These are phyloP conservation scores for Catostylus mosaicus DNA, from an alignment of 30 jellyfish, hydroid and myxozoan genomes.

Conservation along the genomic window DNA sequence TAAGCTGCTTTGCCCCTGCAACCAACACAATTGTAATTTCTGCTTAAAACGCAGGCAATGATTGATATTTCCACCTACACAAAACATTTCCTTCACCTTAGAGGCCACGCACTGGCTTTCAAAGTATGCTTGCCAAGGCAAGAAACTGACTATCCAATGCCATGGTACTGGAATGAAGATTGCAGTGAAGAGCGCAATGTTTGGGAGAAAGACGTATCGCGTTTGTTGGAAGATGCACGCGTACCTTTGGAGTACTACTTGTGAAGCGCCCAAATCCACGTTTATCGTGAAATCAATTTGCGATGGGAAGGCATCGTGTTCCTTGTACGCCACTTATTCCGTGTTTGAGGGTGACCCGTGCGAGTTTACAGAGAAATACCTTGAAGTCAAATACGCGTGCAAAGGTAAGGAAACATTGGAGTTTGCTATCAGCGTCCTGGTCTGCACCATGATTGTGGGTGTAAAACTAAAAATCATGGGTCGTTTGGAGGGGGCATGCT, in stretches of 20 bases:
- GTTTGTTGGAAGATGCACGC: constrained; percentile 18
- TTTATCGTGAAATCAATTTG: constrained; percentile 11
- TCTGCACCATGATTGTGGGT: no score
- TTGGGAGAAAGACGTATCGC: constrained; percentile 1
- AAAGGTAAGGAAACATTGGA: constrained; percentile 1
- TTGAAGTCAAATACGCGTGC: constrained; percentile 48
- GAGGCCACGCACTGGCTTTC: not conserved
- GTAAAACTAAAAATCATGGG: no score
- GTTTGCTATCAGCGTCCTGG: no score
- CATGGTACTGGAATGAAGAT: not conserved
- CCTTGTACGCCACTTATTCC: constrained; percentile 9
- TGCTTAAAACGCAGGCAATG: no score
- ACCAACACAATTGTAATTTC: no score
- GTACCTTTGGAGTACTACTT: not conserved
- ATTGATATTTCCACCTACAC: no score
- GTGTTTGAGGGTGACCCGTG: constrained; percentile 58
- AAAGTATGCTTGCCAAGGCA: constrained; percentile 10
- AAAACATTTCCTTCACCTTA: not conserved
- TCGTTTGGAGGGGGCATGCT: no score
- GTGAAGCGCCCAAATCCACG: constrained; percentile 37
- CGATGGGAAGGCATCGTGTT: constrained; percentile 36
- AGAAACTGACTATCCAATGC: not conserved
- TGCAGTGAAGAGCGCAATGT: constrained; percentile 5
- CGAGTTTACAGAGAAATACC: constrained; percentile 19
- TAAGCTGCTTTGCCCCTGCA: no score